Base-by-base conservation (phyloP, 2,113 vertebrate genomes). In the Elgaria multicarinata region DNA sequence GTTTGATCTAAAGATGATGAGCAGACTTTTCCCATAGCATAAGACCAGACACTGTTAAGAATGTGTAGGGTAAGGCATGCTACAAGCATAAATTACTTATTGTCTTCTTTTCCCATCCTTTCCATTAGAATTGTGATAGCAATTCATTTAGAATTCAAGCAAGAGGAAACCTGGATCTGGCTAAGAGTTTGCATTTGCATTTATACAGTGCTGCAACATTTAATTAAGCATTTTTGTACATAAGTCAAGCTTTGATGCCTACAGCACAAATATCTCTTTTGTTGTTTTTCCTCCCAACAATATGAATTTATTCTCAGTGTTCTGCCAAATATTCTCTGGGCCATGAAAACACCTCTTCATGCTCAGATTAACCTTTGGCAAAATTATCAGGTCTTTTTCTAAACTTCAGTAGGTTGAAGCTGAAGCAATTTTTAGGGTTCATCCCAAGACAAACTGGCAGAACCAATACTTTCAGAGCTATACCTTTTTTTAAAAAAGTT, bases 211-310 rank as follows among this genome's bases (percentile, higher is more conserved):
- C 0, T 4, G 87, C 42, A 83, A 44, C 5, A 14, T 74, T 87
- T 92, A 75, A 1, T 0, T 9, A 84, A n/a, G 14, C 33, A 88
- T 53, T 26, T 79, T 44, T 22, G 36, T 16, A 84, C 16, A 13
- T 55, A 74, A 83, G 58, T 85, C 87, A 81, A 69, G 71, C 55
- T 89, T 72, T 44, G 44, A 14, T 69, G 71, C 24, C 28, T 80
- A 39, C 44, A 39, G 24, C 46, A 31, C 44, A 69, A 44, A 64
- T 13, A 69, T 33, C 12, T 24, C 12, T 85, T 85, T 39, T 85
- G 67, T 72, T 80, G 50, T 53, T 67, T 18, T 36, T 69, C 39
- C 28, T 28, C 31, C 26, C 86, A 78, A 79, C 75, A 87, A 33
- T 20, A 67, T 42, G 26, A 22, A 69, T 39, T 87, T 87, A 69